A percentile compares a stretch with the other conserved stretches of the same genome.
These are phyloP conservation scores for Sclerurus mexicanus DNA, from an alignment of 2,113 vertebrate genomes.

Conservation along the genomic window DNA sequence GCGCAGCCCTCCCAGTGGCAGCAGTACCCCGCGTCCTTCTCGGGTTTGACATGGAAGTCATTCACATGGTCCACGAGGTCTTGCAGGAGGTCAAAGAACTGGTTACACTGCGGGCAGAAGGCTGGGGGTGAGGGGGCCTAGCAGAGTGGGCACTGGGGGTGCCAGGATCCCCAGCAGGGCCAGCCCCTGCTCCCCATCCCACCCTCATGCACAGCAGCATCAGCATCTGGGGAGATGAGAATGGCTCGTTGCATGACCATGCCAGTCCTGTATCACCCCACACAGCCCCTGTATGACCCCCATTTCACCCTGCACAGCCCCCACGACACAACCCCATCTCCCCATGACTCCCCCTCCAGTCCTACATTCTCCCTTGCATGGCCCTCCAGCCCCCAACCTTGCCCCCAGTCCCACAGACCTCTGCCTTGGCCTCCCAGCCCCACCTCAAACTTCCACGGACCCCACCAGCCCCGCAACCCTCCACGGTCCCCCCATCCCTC, in stretches of 20 bases:
- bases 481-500: not conserved
- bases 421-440: not conserved
- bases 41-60: constrained; percentile 94
- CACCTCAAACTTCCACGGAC: not conserved
- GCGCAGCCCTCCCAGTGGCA: constrained; percentile 98
- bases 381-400: not conserved
- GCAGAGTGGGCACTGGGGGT: not conserved
- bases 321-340: no score
- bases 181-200: not conserved
- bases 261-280: not conserved
- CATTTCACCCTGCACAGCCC: no score
- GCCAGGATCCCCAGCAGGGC: not conserved
- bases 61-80: constrained; percentile 97
- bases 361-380: not conserved
- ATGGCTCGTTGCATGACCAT: not conserved
- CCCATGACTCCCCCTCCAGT: not conserved
- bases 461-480: not conserved
- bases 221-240: not conserved
- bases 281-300: not conserved
- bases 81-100: constrained; percentile 94
- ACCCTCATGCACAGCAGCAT: not conserved
- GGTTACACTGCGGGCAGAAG: constrained; percentile 82
- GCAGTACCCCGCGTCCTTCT: constrained; percentile 95
- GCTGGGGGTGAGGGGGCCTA: not conserved
- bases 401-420: not conserved